These are phyloP conservation scores for Pseudeuparius sepicola DNA, from an alignment of 2,888 invertebrate species.

Conservation along the genomic window DNA sequence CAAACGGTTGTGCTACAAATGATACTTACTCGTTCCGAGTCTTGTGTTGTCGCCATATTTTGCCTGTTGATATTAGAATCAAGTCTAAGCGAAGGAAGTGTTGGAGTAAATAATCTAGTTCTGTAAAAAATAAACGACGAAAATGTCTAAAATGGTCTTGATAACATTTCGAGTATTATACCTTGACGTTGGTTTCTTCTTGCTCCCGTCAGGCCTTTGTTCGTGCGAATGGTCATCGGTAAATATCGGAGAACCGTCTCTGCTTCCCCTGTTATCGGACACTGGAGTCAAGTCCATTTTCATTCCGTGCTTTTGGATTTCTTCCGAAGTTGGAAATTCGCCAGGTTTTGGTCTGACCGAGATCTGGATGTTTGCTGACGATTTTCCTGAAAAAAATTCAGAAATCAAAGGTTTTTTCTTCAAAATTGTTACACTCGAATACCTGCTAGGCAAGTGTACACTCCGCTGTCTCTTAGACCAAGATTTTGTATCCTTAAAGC, in stretches of 20 bases:
- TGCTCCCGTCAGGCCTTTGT: slow-evolving; percentile 44
- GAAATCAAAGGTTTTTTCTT: not conserved
- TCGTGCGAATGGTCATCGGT: slow-evolving; percentile 59
- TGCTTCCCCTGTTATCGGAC: slow-evolving; percentile 32
- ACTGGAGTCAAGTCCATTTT: slow-evolving; percentile 32
- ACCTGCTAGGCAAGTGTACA: slow-evolving; percentile 80
- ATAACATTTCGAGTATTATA: no score
- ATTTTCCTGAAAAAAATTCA: slow-evolving; percentile 36
- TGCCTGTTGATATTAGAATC: slow-evolving; percentile 30
- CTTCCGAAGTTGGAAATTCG: slow-evolving; percentile 71
- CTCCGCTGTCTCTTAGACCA: slow-evolving; percentile 69
- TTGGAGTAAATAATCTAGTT: slow-evolving; percentile 33
- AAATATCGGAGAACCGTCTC: slow-evolving; percentile 34
- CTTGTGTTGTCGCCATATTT: no score
- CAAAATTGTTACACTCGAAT: not conserved
- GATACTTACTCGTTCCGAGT: no score
- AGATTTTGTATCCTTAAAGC: slow-evolving; percentile 78
- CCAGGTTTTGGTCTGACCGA: slow-evolving; percentile 70
- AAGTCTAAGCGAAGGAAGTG: slow-evolving; percentile 29
- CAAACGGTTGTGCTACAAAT: no score
- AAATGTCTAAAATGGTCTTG: no score
- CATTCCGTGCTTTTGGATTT: slow-evolving; percentile 45
- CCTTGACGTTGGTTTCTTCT: no score
- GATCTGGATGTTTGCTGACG: slow-evolving; percentile 69
- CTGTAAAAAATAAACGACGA: no score